Percentiles rank a stretch among this genome's conserved stretches.
Conservation (phyloP, 2,113 vertebrate species). For the Perca fluviatilis region DNA sequence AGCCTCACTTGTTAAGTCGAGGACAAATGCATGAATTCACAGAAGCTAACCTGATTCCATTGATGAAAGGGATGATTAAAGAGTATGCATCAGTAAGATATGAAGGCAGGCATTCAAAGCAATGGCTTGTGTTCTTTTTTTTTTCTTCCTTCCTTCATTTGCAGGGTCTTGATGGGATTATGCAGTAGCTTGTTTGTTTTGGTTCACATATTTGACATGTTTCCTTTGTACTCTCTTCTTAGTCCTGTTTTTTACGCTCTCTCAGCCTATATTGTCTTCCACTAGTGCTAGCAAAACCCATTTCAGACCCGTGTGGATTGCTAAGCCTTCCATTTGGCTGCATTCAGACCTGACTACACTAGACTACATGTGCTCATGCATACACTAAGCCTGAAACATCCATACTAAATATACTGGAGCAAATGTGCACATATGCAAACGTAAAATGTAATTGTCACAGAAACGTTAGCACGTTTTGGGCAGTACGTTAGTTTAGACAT, state of each 20-base stretch:
- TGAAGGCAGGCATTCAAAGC: slow-evolving; percentile 25
- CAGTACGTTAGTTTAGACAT: neutral
- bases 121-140: neutral
- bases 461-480: neutral
- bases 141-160: slow-evolving; percentile 20
- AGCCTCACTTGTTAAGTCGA: slow-evolving; percentile 54
- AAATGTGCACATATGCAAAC: neutral
- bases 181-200: slow-evolving; percentile 53
- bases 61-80: slow-evolving; percentile 6
- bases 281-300: slow-evolving; percentile 26
- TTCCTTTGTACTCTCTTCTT: slow-evolving; percentile 50
- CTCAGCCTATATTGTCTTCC: slow-evolving; percentile 35
- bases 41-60: slow-evolving; percentile 22
- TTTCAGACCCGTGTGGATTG: slow-evolving; percentile 42
- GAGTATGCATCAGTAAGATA: neutral
- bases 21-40: slow-evolving; percentile 46
- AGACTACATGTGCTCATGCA: slow-evolving; percentile 3
- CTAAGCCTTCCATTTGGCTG: slow-evolving; percentile 44
- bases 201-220: slow-evolving; percentile 54
- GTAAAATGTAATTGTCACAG: neutral
- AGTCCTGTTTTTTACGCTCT: slow-evolving; percentile 48
- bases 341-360: slow-evolving; percentile 10
- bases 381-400: neutral
- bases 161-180: slow-evolving; percentile 54
- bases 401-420: neutral